Conservation (phyloP, 2,797 vertebrate genomes). For the Semaprochilodus insignis region DNA sequence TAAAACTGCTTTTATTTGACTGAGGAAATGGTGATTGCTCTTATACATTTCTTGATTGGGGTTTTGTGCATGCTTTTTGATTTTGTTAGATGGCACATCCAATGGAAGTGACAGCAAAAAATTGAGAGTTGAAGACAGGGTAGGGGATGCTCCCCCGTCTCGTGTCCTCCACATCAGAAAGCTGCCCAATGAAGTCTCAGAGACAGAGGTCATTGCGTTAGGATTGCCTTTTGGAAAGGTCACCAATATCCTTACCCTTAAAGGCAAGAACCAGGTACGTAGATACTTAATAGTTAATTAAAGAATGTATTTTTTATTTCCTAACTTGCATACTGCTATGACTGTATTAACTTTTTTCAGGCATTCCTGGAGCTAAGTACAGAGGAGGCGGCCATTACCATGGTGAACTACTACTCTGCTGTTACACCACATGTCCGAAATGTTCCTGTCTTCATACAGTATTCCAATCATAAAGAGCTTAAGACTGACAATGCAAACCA, state of each 20-base stretch:
- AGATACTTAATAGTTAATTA: background rate
- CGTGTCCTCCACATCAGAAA: slow-evolving; percentile 98
- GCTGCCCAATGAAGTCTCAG: slow-evolving; percentile 93
- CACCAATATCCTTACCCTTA: slow-evolving; percentile 96
- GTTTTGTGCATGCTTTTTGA: background rate
- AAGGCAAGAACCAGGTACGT: slow-evolving; percentile 97
- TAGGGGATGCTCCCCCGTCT: slow-evolving; percentile 88
- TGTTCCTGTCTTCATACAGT: slow-evolving; percentile 94
- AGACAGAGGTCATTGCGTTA: slow-evolving; percentile 95
- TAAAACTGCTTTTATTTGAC: background rate
- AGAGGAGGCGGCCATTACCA: slow-evolving; percentile 94
- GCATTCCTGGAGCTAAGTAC: slow-evolving; percentile 97
- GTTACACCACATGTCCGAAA: slow-evolving; percentile 94
- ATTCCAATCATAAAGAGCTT: slow-evolving; percentile 97
- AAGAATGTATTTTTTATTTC: background rate
- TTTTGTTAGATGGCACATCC: slow-evolving; percentile 79
- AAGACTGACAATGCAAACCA: slow-evolving; percentile 96
- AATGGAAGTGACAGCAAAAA: slow-evolving; percentile 98
- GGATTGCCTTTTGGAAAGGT: slow-evolving; percentile 98
- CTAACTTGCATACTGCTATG: background rate
- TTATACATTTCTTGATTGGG: background rate
- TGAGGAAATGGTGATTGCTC: background rate
- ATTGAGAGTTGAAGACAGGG: slow-evolving; percentile 90
- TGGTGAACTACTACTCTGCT: slow-evolving; percentile 96
- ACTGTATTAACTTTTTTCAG: slow-evolving; percentile 66